Base-by-base conservation (phyloP, 2,888 invertebrate species). In the Tipula unca region DNA sequence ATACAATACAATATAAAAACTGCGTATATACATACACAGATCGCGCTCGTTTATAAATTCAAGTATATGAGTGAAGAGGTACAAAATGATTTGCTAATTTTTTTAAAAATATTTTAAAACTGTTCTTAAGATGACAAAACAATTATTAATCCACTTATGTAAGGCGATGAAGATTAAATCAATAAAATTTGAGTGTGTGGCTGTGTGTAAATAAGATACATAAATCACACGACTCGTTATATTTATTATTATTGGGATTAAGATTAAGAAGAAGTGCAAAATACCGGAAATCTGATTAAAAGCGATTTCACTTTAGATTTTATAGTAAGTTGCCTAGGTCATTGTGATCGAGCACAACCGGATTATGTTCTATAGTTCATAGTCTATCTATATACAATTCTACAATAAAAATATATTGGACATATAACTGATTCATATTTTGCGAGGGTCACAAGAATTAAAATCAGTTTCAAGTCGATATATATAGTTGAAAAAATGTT, bases 81-180 rank as follows among this genome's bases (percentile, higher is more conserved):
- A 69, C 25, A 69, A 69, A 69, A 69, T 69, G 69, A 69, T 69
- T 69, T 69, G 69, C 69, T 54, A 69, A 69, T 69, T 69, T 69
- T 69, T 69, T 54, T n/a, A n/a, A n/a, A n/a, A n/a, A 10, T 48
- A n/a, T 48, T 3, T 48, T 6, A n/a, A 48, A 69, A 69, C 69
- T 69, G 69, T 69, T 69, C 69, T 69, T 69, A 69, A 13, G 69
- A 69, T 69, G 69, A 69, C 69, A 69, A 69, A 69, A 69, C 69
- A 69, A 69, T 69, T 69, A 69, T 69, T 69, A 69, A 69, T 69
- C 69, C 69, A 69, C 69, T 69, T 69, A 25, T 69, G 69, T 69
- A 25, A 69, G 69, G 69, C 25, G 69, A 69, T 69, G 69, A 69
- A 69, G 69, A 69, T 69, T 69, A 69, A 69, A 69, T 69, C 69